Evolutionary conservation across 2,113 vertebrate genomes (phyloP), one percentile per base, ranked within the genome.

Genomic region (Callopanchax toddi): DNA sequence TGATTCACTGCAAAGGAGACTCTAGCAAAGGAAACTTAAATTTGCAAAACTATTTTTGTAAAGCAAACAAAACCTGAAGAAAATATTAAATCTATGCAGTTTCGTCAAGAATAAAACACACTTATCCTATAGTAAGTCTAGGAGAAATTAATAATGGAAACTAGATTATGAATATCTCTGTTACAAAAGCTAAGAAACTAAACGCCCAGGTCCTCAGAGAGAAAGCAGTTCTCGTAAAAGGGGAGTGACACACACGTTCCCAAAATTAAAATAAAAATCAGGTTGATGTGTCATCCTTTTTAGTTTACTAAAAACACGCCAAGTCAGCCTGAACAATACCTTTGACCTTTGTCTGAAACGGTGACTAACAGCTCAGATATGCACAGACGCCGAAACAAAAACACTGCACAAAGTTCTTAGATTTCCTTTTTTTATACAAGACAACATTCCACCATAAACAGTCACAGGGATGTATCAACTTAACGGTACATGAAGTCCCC

Each of bases 401-500:
- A 67, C 42, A 44, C 42, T 3, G 42, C 58, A 44, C 7, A 36
- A 50, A 40, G 60, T 57, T 10, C 51, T 60, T 17, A 5, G 23
- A 5, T 63, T 71, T 60, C 18, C 12, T 37, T 37, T 37, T 37
- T 37, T 37, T 37, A 11, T 11, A 13, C 0, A 11, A 22, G 55
- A 52, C 60, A n/a, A 66, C 60, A 64, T 84, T 84, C 78, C 72
- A 42, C 43, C 58, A 52, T 0, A 43, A 18, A 62, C 22, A n/a
- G 48, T 66, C 67, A 77, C 21, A 11, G 40, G 39, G 45, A 57
- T 11, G 60, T 50, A 44, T 63, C 45, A 54, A 10, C 44, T 50
- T 46, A 43, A 50, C 4, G 15, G 57, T 9, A 60, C 22, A 25
- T 46, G 6, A 34, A 5, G 39, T 54, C 59, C 55, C 64, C 23